A percentile compares a stretch with the other conserved stretches of the same genome.
Conservation (phyloP, 2,113 vertebrate genomes). For the Heliornis fulica region DNA sequence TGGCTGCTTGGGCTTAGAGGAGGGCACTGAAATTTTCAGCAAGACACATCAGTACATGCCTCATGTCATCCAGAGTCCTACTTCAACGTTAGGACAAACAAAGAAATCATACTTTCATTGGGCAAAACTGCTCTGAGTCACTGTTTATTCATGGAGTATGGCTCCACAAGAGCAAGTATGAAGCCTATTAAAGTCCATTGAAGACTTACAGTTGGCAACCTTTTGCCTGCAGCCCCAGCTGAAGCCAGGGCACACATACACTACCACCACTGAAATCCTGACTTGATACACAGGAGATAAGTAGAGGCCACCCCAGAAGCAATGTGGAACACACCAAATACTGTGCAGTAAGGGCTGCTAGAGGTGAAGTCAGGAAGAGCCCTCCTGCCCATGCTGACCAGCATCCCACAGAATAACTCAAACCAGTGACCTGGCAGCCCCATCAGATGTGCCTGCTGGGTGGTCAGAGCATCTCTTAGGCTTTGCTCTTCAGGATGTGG, state of each 20-base stretch:
- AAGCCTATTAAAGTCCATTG: neutral
- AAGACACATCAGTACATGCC: accelerated
- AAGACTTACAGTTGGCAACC: neutral
- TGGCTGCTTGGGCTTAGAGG: neutral
- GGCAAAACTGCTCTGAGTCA: neutral
- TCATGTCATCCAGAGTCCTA: neutral
- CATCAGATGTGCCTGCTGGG: neutral
- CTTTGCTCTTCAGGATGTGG: neutral
- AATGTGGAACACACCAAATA: neutral
- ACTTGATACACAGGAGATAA: neutral
- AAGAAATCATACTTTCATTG: neutral
- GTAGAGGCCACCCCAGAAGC: neutral
- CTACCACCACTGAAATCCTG: neutral
- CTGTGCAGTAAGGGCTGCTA: neutral
- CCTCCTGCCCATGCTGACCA: neutral
- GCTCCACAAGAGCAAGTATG: neutral
- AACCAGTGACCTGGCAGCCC: accelerated
- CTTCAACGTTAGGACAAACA: neutral
- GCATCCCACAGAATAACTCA: neutral
- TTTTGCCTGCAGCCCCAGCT: neutral
- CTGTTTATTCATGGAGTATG: neutral
- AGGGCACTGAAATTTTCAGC: neutral
- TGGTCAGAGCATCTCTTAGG: neutral
- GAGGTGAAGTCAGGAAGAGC: neutral
- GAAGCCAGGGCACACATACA: neutral